Base-by-base conservation (phyloP, 2,797 vertebrate genomes). In the Ptychadena robeensis region DNA sequence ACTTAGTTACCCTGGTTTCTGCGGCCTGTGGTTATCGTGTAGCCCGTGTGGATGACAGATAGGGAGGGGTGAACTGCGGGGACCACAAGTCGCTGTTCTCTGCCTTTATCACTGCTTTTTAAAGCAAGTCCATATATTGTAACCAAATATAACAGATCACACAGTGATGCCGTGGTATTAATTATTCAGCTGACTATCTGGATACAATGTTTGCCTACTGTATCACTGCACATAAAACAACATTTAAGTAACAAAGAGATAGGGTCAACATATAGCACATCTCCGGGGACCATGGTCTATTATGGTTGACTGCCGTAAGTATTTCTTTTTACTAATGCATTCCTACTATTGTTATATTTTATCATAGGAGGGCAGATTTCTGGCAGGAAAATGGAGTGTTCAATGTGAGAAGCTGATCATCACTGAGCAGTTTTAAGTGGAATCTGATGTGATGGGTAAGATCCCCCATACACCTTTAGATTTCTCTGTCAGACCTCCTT, bases 151-250 rank as follows among this genome's bases (percentile, higher is more conserved):
- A 70, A 69, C 61, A 28, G n/a, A 65, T 63, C 53, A 53, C 30
- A 18, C 9, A 15, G 32, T 73, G 32, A 70, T 81, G 9, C 28
- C 18, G 11, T 11, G 68, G 53, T n/a, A 83, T 83, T 53, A 83
- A 83, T 83, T 67, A 83, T 79, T 79, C 48, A 83, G 75, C 61
- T 48, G 72, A 64, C 68, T 75, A 28, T 79, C 65, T 66, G 37
- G 44, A 83, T 64, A 73, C 67, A 67, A 38, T 79, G 75, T 78
- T 79, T 83, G 18, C 37, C 10, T 73, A 15, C 25, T 70, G 27
- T 77, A 40, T 8, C 73, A 69, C 15, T 70, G 65, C 69, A 70
- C 53, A 69, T 66, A 32, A 78, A 75, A 69, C 66, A 75, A 75
- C 34, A 37, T 74, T 69, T 82, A 76, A 61, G 73, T 69, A 76